phyloP scores from a whole-genome alignment of 2,797 vertebrate species.

The Pipistrellus nathusii region DNA sequence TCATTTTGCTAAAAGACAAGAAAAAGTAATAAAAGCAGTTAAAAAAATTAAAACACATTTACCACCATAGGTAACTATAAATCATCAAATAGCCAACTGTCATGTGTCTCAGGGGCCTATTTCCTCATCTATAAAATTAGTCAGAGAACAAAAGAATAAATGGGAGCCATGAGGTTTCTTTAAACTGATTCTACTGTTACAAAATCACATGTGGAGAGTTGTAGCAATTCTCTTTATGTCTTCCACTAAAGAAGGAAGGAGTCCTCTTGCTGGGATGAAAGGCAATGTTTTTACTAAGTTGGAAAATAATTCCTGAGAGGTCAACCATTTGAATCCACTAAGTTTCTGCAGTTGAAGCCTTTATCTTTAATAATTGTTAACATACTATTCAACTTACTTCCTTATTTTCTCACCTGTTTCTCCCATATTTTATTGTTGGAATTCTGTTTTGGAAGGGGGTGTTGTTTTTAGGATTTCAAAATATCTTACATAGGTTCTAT shows the following conservation, averaged over 20 bases:
- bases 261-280: neutral
- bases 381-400: neutral
- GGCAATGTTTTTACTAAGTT: slow-evolving; percentile 6
- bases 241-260: neutral
- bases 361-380: slow-evolving; percentile 2
- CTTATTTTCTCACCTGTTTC: neutral
- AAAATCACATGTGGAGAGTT: neutral
- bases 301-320: neutral
- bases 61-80: neutral
- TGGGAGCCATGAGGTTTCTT: neutral
- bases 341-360: neutral
- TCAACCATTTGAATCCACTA: neutral
- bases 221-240: neutral
- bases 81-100: neutral
- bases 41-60: slow-evolving; percentile 34
- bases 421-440: neutral
- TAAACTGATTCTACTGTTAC: neutral
- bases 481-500: neutral
- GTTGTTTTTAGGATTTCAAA: neutral
- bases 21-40: neutral
- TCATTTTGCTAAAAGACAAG: neutral
- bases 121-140: neutral
- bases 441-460: neutral
- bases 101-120: neutral
- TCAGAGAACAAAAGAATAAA: neutral